Conservation (phyloP, 2,113 vertebrate species). For the Stomatorhinus ivindoensis region DNA sequence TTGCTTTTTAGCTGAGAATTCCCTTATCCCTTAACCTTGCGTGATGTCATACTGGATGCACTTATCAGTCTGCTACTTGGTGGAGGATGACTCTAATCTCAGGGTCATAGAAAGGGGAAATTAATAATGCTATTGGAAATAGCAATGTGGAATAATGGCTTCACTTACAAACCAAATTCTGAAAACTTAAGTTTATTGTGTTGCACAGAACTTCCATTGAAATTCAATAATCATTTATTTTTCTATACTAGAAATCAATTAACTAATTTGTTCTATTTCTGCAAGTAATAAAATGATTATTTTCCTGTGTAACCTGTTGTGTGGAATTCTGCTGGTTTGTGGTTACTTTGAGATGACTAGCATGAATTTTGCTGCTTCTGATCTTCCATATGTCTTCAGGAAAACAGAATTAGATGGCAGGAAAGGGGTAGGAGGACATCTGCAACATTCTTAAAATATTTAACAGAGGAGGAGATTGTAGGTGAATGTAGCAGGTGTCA, state of each 20-base stretch:
- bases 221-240: conserved; percentile 1
- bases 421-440: not conserved
- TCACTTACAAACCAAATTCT: not conserved
- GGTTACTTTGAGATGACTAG: not conserved
- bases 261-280: not conserved
- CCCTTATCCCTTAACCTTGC: not conserved
- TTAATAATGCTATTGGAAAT: not conserved
- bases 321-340: not conserved
- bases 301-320: not conserved
- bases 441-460: not conserved
- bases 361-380: not conserved
- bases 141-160: not conserved
- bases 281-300: conserved; percentile 2
- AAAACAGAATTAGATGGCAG: not conserved
- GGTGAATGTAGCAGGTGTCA: not conserved
- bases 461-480: not conserved
- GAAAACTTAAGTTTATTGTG: not conserved
- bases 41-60: not conserved
- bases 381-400: not conserved
- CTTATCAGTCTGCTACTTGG: not conserved
- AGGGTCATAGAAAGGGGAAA: not conserved
- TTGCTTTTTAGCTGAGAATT: not conserved
- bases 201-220: not conserved
- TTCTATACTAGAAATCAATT: not conserved
- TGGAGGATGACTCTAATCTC: not conserved